These are phyloP conservation scores for Mastigias papua DNA, from an alignment of 30 jellyfish, hydroid and myxozoan species.

Conservation along the genomic window DNA sequence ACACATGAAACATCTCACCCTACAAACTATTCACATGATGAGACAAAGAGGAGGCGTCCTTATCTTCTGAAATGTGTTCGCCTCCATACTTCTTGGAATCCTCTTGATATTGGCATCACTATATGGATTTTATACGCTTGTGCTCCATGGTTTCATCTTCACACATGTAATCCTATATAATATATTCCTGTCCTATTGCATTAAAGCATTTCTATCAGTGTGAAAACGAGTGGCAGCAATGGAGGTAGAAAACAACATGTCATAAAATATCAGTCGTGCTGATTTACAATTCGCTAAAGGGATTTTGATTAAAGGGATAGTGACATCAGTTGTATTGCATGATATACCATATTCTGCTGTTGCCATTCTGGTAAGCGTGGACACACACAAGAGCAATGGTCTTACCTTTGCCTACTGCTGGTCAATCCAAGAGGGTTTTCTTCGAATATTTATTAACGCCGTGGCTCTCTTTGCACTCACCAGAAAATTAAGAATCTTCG, in stretches of 20 bases:
- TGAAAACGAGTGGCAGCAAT: background rate
- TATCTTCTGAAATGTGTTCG: background rate
- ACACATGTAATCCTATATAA: background rate
- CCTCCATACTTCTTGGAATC: background rate
- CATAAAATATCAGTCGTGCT: background rate
- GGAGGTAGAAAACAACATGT: background rate
- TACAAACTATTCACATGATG: conserved; percentile 10
- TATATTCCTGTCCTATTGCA: background rate
- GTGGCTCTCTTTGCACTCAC: conserved; percentile 1
- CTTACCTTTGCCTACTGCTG: conserved; percentile 5
- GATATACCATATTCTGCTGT: background rate
- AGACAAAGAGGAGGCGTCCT: conserved; percentile 9
- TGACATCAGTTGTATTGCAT: background rate
- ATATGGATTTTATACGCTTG: conserved; percentile 8
- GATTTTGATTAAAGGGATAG: background rate
- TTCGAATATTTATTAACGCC: conserved; percentile 17
- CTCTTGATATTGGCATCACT: background rate
- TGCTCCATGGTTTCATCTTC: background rate
- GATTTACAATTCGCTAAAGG: conserved; percentile 3
- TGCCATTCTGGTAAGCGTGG: background rate
- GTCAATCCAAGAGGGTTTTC: conserved; percentile 4
- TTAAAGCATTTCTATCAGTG: conserved; percentile 7
- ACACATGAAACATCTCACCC: conserved; percentile 33
- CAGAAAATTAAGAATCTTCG: conserved; percentile 14
- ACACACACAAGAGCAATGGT: background rate